These are phyloP conservation scores for Eublepharis macularius DNA, from an alignment of 2,113 vertebrate genomes.

Conservation along the genomic window DNA sequence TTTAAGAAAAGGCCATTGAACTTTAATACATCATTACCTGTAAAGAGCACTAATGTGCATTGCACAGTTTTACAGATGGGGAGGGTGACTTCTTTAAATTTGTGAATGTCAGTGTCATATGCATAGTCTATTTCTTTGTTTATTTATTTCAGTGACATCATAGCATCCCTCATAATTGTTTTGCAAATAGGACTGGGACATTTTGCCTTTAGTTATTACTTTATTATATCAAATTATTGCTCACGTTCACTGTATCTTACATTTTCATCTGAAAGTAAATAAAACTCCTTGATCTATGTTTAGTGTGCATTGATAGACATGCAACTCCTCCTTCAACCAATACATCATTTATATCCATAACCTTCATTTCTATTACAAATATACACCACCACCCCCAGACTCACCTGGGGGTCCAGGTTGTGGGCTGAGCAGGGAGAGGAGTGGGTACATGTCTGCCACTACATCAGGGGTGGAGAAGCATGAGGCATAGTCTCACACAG, in stretches of 20 bases:
- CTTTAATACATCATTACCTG: not conserved
- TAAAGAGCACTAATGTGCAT: not conserved
- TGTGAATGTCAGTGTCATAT: not conserved
- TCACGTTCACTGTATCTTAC: not conserved
- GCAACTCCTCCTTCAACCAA: not conserved
- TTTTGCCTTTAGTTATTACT: not conserved
- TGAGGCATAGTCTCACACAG: too few species aligned
- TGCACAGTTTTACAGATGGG: too few species aligned
- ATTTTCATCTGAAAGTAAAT: not conserved
- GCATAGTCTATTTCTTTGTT: too few species aligned
- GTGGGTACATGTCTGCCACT: too few species aligned
- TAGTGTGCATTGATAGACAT: not conserved
- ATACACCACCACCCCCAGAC: too few species aligned
- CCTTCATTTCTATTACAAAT: too few species aligned
- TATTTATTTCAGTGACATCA: not conserved
- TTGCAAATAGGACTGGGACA: not conserved
- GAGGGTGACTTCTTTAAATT: not conserved
- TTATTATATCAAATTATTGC: not conserved
- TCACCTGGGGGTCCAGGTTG: too few species aligned
- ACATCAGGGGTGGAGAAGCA: too few species aligned
- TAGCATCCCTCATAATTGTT: not conserved
- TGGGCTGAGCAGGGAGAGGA: too few species aligned
- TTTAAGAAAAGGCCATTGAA: not conserved
- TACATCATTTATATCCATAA: too few species aligned
- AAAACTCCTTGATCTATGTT: too few species aligned